phyloP scores from a whole-genome alignment of 2,797 vertebrate species.

The Pantherophis alleghaniensis region DNA sequence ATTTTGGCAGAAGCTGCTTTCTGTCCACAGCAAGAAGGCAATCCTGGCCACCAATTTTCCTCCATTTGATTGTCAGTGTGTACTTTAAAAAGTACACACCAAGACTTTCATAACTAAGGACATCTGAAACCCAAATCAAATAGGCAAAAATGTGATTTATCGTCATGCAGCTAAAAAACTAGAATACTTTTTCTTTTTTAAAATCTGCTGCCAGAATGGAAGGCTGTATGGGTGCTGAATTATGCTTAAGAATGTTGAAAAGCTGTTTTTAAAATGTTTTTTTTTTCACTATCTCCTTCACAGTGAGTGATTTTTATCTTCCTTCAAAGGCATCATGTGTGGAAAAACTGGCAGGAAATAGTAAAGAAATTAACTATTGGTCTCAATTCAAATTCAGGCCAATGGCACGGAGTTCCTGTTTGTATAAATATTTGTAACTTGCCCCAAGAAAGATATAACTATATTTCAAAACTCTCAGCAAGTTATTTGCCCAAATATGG shows the following conservation, averaged over 20 bases:
- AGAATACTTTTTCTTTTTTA: conserved; percentile 29
- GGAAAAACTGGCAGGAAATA: conserved; percentile 45
- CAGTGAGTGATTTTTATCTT: conserved; percentile 57
- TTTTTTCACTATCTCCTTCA: conserved; percentile 52
- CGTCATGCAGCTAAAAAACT: conserved; percentile 52
- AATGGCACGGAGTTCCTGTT: conserved; percentile 46
- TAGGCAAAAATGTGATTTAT: conserved; percentile 55
- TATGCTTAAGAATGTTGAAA: conserved; percentile 57
- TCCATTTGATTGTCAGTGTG: conserved; percentile 62
- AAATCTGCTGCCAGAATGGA: conserved; percentile 57
- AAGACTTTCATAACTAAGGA: conserved; percentile 62
- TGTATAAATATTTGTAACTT: neutral
- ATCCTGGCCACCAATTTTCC: conserved; percentile 60
- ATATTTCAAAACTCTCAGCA: neutral
- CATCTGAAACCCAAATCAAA: conserved; percentile 63
- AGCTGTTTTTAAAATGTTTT: conserved; percentile 65
- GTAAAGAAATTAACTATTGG: conserved; percentile 9
- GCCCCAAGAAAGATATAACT: neutral
- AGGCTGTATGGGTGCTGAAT: conserved; percentile 54
- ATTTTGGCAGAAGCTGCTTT: conserved; percentile 51
- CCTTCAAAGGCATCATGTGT: conserved; percentile 50
- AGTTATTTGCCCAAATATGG: neutral
- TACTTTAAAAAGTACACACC: conserved; percentile 66
- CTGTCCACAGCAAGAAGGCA: conserved; percentile 56
- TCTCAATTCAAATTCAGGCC: conserved; percentile 25